Evolutionary conservation across 2,113 vertebrate species (phyloP).

Genomic region (Diadophis punctatus): DNA sequence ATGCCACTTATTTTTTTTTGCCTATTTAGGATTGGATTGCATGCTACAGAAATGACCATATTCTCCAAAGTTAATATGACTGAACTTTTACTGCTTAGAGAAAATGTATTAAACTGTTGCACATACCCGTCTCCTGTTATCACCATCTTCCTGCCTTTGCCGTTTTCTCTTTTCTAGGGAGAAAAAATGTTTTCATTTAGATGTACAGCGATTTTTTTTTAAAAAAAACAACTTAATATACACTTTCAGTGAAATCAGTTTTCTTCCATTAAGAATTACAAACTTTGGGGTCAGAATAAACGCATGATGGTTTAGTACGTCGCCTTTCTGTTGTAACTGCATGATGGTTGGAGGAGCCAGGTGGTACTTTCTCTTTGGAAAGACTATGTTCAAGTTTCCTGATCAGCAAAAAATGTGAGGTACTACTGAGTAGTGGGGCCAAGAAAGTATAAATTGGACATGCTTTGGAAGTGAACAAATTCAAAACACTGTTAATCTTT

Average conservation of each 20-base stretch:
- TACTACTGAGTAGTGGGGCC: not conserved
- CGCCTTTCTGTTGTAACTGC: not conserved
- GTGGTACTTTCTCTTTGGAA: not conserved
- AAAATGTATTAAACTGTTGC: not conserved
- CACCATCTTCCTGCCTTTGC: conserved; percentile 83
- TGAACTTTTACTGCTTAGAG: not conserved
- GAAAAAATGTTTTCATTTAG: conserved; percentile 26
- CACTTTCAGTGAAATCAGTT: not conserved
- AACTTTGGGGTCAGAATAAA: not conserved
- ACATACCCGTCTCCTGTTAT: conserved; percentile 81
- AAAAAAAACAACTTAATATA: not conserved
- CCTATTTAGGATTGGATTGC: not conserved
- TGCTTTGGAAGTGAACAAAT: not conserved
- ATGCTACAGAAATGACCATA: not conserved
- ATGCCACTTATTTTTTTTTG: not conserved
- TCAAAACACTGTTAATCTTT: not conserved
- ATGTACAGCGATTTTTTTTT: not conserved
- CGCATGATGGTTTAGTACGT: not conserved
- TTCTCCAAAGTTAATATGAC: not conserved
- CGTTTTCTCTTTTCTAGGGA: conserved; percentile 86
- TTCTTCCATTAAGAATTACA: not conserved
- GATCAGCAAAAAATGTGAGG: not conserved
- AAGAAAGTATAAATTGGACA: not conserved
- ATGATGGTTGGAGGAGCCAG: not conserved
- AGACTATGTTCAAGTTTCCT: not conserved